Conservation (phyloP, 2,113 vertebrate species). For the Elaphurus davidianus region DNA sequence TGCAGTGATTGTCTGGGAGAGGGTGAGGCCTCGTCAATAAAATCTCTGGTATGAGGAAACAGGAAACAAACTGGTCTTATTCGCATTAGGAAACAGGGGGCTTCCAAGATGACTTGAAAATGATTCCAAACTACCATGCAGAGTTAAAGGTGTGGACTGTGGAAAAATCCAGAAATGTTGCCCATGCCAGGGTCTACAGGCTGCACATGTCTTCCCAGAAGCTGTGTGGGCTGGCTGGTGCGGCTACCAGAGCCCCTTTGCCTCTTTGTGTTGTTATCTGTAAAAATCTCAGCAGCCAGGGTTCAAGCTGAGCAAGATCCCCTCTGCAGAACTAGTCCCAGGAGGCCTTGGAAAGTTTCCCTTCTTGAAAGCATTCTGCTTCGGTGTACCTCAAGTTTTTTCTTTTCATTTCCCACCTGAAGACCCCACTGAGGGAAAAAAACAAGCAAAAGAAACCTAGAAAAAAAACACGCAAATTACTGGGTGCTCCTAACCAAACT, state of each 20-base stretch:
- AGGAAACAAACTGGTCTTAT: conserved; percentile 49
- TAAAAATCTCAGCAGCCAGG: not conserved
- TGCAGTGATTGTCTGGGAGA: conserved; percentile 66
- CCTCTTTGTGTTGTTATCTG: not conserved
- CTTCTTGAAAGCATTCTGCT: not conserved
- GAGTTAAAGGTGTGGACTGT: not conserved
- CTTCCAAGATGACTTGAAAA: conserved; percentile 21
- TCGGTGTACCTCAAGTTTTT: not conserved
- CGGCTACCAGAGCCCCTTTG: not conserved
- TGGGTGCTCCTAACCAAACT: not conserved
- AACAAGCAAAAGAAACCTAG: not conserved
- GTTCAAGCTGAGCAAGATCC: not conserved
- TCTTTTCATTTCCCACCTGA: not conserved
- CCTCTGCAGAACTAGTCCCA: not conserved
- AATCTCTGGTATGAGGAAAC: conserved; percentile 72
- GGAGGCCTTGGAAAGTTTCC: not conserved
- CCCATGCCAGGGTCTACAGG: not conserved
- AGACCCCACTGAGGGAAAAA: not conserved
- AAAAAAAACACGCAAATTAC: not conserved
- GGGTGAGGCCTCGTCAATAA: conserved; percentile 66
- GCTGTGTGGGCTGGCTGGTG: not conserved
- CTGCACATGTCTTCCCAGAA: not conserved
- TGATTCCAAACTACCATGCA: not conserved
- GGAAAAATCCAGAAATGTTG: not conserved
- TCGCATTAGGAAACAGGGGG: conserved; percentile 45